Evolutionary conservation across 1,140 invertebrate species (phyloP).

Genomic region (Papilio polyxenes): DNA sequence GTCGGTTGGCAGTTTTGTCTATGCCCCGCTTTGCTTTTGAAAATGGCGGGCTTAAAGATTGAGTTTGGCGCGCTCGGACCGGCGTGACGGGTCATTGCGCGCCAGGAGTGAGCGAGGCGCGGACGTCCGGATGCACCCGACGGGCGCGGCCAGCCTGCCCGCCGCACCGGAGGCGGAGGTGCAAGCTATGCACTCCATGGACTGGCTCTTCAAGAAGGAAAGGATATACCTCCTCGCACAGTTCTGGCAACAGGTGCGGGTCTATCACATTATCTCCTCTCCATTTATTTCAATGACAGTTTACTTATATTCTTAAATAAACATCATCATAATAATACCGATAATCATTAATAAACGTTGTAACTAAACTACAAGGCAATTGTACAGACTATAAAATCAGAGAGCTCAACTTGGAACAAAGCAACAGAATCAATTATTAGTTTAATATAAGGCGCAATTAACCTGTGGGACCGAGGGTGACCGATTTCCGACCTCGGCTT

Average conservation of each 20-base stretch:
- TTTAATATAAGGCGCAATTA: conserved; percentile 65
- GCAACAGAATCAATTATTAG: conserved; percentile 73
- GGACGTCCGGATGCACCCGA: conserved; percentile 85
- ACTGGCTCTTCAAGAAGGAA: conserved; percentile 97
- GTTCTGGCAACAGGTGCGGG: conserved; percentile 95
- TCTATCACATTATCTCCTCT: neutral
- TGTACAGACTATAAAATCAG: conserved; percentile 19
- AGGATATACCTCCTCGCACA: conserved; percentile 94
- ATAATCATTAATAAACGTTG: neutral
- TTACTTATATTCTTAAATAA: neutral
- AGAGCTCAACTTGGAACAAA: conserved; percentile 25
- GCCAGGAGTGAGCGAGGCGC: conserved; percentile 59
- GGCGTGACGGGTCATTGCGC: conserved; percentile 64
- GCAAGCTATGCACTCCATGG: conserved; percentile 94
- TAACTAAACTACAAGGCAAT: conserved; percentile 26
- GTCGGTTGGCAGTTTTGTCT: conserved; percentile 18
- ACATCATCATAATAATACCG: neutral
- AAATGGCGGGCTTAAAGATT: conserved; percentile 56
- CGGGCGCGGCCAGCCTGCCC: conserved; percentile 88
- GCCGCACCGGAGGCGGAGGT: conserved; percentile 86
- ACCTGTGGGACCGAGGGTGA: conserved; percentile 53
- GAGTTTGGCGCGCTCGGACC: conserved; percentile 46
- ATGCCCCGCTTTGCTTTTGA: conserved; percentile 40
- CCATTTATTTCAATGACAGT: too few species aligned
- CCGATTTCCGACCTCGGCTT: conserved; percentile 43